phyloP scores from a whole-genome alignment of 2,113 vertebrate species.

The Ifrita kowaldi region DNA sequence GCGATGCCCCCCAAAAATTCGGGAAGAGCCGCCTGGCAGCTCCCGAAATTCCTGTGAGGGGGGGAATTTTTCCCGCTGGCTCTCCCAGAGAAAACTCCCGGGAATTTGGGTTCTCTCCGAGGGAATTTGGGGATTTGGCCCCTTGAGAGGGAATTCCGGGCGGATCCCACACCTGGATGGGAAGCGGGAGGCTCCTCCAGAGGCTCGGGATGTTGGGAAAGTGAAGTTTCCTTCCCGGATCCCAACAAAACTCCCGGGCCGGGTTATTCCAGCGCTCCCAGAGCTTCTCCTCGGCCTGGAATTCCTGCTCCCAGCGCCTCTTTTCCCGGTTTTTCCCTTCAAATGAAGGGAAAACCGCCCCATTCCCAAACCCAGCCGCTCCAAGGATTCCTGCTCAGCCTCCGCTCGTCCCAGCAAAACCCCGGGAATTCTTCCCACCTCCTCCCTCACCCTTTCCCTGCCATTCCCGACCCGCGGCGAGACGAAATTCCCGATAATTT shows the following conservation, averaged over 20 bases:
- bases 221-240: neutral
- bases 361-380: rapidly evolving
- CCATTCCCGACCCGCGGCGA: rapidly evolving
- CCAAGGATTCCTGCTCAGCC: neutral
- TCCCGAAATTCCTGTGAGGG: neutral
- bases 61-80: too few species aligned
- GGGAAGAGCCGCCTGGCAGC: neutral
- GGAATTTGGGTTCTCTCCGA: neutral
- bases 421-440: neutral
- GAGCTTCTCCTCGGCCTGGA: rapidly evolving
- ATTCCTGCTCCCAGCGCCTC: neutral
- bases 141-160: neutral
- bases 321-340: neutral
- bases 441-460: neutral
- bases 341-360: rapidly evolving
- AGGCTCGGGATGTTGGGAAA: neutral
- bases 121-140: neutral
- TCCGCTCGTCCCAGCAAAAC: neutral
- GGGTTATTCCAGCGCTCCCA: neutral
- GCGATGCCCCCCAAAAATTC: neutral
- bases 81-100: neutral
- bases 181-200: rapidly evolving
- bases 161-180: rapidly evolving
- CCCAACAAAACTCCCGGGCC: neutral
- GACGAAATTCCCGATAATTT: neutral